Base-by-base conservation (phyloP, 2,888 invertebrate genomes). In the Hylaea fasciaria region DNA sequence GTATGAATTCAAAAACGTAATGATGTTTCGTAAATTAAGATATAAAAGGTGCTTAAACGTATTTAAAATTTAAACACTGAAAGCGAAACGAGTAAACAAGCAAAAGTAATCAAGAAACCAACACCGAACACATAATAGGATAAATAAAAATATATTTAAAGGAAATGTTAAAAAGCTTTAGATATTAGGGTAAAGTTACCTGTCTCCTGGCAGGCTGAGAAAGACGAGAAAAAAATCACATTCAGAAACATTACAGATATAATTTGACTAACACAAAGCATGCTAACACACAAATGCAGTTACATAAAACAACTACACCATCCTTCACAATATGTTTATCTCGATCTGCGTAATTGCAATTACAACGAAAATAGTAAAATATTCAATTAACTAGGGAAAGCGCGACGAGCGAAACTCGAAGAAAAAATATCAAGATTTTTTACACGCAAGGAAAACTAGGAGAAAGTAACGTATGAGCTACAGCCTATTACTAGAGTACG, bases 121-220 rank as follows among this genome's bases (percentile, higher is more conserved):
- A 66, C 58, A 70, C 60, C 64, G 55, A 64, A 60, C 39, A 57
- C 17, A 53, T 11, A 59, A 59, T 9, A 37, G 37, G 40, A 67
- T 64, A 69, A 74, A 71, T 58, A 48, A 69, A 72, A 71, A 65
- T n/a, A 47, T 39, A 44, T 51, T 64, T 47, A 64, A 52, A 72
- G 70, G 54, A 59, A 68, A 65, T 62, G 44, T 47, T 40, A 68
- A 68, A 17, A 41, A 68, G 80, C 79, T 58, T 71, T 72, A 66
- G 71, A 74, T 74, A 72, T 68, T 64, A 70, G 68, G 62, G 67
- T 64, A 71, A 69, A 74, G 72, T 91, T 92, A 93, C 93, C 93
- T 93, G 93, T 88, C 81, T 93, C 93, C 93, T 93, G 93, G 93
- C 92, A 92, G 92, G 93, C 93, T 93, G 92, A 77, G 91, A 74